Evolutionary conservation across 2,888 invertebrate genomes (phyloP), one percentile per base, ranked within the genome.

Genomic region (Nemotelus pantherinus): DNA sequence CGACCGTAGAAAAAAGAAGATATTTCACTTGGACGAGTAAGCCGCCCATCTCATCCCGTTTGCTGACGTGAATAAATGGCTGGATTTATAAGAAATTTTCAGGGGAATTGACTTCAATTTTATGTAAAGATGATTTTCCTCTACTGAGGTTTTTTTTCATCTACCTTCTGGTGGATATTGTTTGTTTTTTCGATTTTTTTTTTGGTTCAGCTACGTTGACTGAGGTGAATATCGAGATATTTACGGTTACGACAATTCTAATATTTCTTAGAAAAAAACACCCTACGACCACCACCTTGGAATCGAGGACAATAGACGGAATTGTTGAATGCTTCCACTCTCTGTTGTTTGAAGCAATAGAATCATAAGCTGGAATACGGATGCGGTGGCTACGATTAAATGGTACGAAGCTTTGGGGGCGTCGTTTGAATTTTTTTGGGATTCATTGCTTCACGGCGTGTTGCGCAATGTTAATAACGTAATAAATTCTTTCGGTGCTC

Each of bases 81-180:
- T 10, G 65, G 65, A 65, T 65, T 65, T 65, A 65, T 65, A 65
- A 65, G 65, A 47, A 44, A 65, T 65, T 65, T 65, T 65, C 65
- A 65, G 65, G 65, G 65, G 47, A 65, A 65, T 65, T 65, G 65
- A 65, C 65, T 65, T 65, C 65, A 65, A 65, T 65, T 65, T 65
- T 65, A 45, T 45, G 65, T 47, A 44, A 65, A 65, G 41, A 47
- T 44, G 43, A 41, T 65, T 47, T 65, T 65, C 47, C 65, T n/a
- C 50, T 50, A 50, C 9, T 9, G 50, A 50, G 9, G 9, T 65
- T 47, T 47, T 65, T 65, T 45, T 9, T 47, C 65, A 9, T 45
- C 41, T 10, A 7, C 50, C 25, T 25, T n/a, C n/a, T n/a, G n/a
- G n/a, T n/a, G n/a, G n/a, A n/a, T n/a, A 25, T 25, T 25, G 25